These are phyloP conservation scores for Aporophyla lueneburgensis DNA, from an alignment of 2,888 invertebrate species.

Conservation along the genomic window DNA sequence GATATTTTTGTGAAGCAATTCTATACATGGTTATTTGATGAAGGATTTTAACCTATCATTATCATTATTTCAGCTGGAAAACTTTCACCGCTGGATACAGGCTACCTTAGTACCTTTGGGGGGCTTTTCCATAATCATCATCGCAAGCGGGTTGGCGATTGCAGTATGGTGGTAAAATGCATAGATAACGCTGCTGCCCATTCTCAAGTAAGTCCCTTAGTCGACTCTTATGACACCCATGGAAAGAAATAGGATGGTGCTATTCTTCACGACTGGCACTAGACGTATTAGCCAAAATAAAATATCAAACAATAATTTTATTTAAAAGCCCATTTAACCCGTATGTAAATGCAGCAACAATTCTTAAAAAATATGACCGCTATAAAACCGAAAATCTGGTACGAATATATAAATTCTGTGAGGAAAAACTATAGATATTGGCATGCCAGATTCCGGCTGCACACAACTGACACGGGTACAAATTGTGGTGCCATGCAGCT, in stretches of 20 bases:
- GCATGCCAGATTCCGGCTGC: slow-evolving; percentile 54
- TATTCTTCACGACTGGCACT: no score
- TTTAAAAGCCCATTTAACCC: neutral
- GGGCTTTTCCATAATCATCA: no score
- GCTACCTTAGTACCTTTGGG: no score
- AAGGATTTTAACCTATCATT: neutral
- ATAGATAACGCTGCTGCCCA: no score
- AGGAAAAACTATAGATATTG: slow-evolving; percentile 63
- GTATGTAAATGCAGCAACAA: slow-evolving; percentile 45
- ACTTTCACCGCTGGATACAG: no score
- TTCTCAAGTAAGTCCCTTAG: no score
- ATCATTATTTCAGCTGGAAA: no score
- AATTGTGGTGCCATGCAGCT: slow-evolving; percentile 64
- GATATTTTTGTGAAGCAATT: slow-evolving; percentile 20
- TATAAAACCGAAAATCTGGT: slow-evolving; percentile 48
- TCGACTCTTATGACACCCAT: no score
- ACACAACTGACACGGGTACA: slow-evolving; percentile 59
- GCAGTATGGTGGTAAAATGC: no score
- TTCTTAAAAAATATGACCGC: slow-evolving; percentile 53
- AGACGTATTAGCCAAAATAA: no score
- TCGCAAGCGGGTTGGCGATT: no score
- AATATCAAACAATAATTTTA: slow-evolving; percentile 2
- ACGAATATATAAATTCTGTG: slow-evolving; percentile 59
- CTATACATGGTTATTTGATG: neutral
- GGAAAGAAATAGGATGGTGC: no score